phyloP scores from a whole-genome alignment of 2,113 vertebrate genomes.

The Micromys minutus region DNA sequence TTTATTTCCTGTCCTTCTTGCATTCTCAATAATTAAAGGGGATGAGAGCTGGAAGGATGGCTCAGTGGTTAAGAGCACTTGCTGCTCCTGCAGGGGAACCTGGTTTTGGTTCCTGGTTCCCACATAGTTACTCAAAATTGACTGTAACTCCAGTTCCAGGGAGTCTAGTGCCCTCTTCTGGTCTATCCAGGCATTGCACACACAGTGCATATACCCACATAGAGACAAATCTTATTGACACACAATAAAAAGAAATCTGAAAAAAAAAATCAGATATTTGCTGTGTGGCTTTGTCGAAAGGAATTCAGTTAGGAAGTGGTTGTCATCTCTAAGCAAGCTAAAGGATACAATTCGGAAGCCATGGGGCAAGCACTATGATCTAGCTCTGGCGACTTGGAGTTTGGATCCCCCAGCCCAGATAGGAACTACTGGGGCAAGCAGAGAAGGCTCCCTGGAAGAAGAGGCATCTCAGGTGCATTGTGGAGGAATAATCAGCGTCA shows the following conservation, averaged over 20 bases:
- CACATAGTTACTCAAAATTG: neutral
- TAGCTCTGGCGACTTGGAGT: neutral
- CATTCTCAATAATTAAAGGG: neutral
- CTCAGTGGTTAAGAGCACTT: neutral
- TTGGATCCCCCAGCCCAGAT: neutral
- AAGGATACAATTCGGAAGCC: neutral
- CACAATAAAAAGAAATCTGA: neutral
- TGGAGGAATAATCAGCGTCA: neutral
- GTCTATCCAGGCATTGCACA: too few relatives aligned
- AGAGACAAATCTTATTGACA: too few relatives aligned
- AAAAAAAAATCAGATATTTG: neutral
- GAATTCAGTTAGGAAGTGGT: neutral
- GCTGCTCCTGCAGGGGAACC: neutral
- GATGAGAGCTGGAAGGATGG: too few relatives aligned
- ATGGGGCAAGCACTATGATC: rapidly evolving
- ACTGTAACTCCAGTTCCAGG: neutral
- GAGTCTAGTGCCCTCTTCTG: neutral
- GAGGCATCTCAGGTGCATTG: neutral
- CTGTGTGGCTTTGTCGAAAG: neutral
- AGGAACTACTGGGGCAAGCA: neutral
- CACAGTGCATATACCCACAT: too few relatives aligned
- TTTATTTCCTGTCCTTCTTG: neutral
- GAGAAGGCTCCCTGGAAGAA: neutral
- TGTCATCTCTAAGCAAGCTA: neutral
- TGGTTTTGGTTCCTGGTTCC: neutral